These are phyloP conservation scores for Eurytoma californica DNA, from an alignment of 2,888 invertebrate genomes.

Conservation along the genomic window DNA sequence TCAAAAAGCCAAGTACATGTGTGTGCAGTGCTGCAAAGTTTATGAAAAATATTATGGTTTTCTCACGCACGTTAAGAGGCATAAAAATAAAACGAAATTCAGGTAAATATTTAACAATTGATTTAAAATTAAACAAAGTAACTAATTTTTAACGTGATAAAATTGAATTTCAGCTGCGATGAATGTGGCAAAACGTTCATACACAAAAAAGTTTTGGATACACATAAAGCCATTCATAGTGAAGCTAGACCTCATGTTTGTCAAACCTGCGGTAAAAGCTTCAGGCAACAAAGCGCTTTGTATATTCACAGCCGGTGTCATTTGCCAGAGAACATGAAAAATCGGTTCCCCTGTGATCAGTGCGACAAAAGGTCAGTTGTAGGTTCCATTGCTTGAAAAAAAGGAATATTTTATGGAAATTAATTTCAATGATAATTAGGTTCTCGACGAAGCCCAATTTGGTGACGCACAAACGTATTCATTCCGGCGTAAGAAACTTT, in stretches of 20 bases:
- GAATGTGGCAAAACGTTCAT: slow-evolving; percentile 78
- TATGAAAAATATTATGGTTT: slow-evolving; percentile 81
- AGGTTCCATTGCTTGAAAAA: background rate
- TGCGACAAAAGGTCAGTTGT: slow-evolving; percentile 77
- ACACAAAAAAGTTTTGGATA: slow-evolving; percentile 75
- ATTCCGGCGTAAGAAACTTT: slow-evolving; percentile 77
- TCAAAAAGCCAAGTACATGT: slow-evolving; percentile 80
- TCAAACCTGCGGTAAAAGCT: slow-evolving; percentile 78
- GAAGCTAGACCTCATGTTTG: slow-evolving; percentile 77
- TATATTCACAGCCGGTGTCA: slow-evolving; percentile 78
- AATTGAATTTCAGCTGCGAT: slow-evolving; percentile 72
- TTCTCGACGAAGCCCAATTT: slow-evolving; percentile 79
- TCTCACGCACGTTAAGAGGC: slow-evolving; percentile 80
- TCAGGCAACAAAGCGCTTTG: slow-evolving; percentile 78
- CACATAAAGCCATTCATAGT: slow-evolving; percentile 76
- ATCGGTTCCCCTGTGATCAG: slow-evolving; percentile 78
- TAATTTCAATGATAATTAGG: slow-evolving; percentile 57
- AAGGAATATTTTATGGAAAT: slow-evolving; percentile 4
- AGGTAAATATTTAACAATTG: slow-evolving; percentile 68
- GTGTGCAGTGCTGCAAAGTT: slow-evolving; percentile 81
- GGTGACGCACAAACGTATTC: slow-evolving; percentile 78
- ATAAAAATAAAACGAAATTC: slow-evolving; percentile 80
- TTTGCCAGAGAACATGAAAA: slow-evolving; percentile 78
- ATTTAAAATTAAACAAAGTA: background rate
- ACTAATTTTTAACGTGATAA: background rate